These are phyloP conservation scores for Bovichtus variegatus DNA, from an alignment of 2,797 vertebrate species.

Conservation along the genomic window DNA sequence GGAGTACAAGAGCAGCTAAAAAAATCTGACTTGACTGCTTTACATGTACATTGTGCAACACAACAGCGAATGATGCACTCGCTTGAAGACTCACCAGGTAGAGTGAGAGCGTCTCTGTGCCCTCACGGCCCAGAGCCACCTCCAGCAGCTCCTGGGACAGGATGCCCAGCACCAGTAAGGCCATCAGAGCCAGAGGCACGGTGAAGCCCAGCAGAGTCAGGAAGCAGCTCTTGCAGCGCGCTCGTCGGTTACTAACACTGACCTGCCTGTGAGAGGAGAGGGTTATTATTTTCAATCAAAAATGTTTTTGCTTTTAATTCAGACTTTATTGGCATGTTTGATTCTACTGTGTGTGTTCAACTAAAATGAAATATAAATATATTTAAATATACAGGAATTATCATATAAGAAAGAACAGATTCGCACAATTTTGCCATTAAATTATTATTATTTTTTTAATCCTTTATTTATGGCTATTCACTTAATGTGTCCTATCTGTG, in stretches of 20 bases:
- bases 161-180: slow-evolving; percentile 79
- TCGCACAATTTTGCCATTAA: too few species aligned
- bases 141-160: slow-evolving; percentile 82
- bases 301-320: too few species aligned
- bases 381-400: too few species aligned
- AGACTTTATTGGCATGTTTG: background rate
- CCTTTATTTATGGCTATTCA: too few species aligned
- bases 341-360: background rate
- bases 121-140: slow-evolving; percentile 75
- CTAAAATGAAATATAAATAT: background rate
- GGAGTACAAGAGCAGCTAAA: background rate
- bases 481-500: too few species aligned
- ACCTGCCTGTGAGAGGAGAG: slow-evolving; percentile 72
- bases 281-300: background rate
- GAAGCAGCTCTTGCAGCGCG: slow-evolving; percentile 85
- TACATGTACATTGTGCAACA: background rate
- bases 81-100: slow-evolving; percentile 82
- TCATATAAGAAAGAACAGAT: too few species aligned
- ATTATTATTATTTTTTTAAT: too few species aligned
- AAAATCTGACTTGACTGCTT: background rate
- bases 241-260: slow-evolving; percentile 77
- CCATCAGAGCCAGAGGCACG: slow-evolving; percentile 85
- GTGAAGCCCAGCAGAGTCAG: slow-evolving; percentile 85
- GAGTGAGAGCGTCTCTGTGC: slow-evolving; percentile 78
- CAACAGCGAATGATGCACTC: too few species aligned